Evolutionary conservation across 2,888 invertebrate genomes (phyloP).

Genomic region (Syrista parreyssii): DNA sequence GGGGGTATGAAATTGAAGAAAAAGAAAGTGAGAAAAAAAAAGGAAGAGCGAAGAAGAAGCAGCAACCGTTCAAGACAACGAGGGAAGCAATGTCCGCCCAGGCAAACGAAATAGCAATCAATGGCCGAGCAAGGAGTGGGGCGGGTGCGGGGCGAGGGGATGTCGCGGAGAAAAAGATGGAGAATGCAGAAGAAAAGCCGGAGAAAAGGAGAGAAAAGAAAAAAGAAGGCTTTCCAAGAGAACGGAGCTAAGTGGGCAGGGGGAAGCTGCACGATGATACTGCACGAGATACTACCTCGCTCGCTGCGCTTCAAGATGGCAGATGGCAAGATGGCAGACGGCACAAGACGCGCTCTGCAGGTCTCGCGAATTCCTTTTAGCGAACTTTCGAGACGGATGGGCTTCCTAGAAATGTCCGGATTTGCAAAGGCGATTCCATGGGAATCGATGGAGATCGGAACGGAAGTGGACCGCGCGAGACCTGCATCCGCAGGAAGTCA

Average conservation of each 20-base stretch:
- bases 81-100: neutral
- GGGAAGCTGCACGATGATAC: neutral
- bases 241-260: neutral
- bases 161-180: neutral
- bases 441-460: no score
- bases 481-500: no score
- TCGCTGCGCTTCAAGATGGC: no score
- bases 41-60: slow-evolving; percentile 29
- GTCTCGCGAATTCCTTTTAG: no score
- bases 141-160: neutral
- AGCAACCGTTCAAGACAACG: slow-evolving; percentile 27
- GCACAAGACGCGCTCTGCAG: no score
- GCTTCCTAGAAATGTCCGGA: no score
- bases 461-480: no score
- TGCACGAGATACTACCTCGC: no score
- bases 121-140: neutral
- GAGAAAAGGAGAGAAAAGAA: neutral
- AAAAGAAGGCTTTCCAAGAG: neutral
- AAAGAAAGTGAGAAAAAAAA: slow-evolving; percentile 14
- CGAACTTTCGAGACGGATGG: no score
- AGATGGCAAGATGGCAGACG: no score
- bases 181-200: neutral
- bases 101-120: slow-evolving; percentile 1
- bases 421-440: no score
- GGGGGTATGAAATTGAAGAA: slow-evolving; percentile 11